Evolutionary conservation across 2,888 invertebrate species (phyloP), one percentile per base, ranked within the genome.

Genomic region (Andrena marginata): DNA sequence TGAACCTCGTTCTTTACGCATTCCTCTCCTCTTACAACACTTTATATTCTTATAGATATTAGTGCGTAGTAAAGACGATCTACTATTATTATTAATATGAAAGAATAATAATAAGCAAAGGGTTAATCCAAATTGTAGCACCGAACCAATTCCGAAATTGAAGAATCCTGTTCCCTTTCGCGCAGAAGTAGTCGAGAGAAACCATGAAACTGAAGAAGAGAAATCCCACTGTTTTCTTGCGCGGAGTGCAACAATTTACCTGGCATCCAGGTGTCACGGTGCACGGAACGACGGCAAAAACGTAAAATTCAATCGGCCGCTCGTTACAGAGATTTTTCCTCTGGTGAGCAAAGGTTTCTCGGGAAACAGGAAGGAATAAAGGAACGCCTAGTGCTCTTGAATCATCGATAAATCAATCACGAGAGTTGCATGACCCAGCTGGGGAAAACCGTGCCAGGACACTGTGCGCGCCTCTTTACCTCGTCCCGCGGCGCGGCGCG

Each of bases 151-250:
- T 42, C 13, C 42, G 16, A 31, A 56, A 56, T 56, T 13, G 1
- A 31, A 23, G 33, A 23, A 3, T 16, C 6, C 13, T 33, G 13
- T 7, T 16, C 20, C 20, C 54, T 29, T 29, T 35, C 33, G 68
- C 23, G 31, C 51, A 68, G 16, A 35, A 68, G 10, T 31, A 29
- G 70, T 68, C 69, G 60, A 69, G 62, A 79, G 79, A 56, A 64
- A 70, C 48, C 26, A 70, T 64, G 77, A 79, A 79, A 77, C 63
- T 69, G 68, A 69, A 77, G 63, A 79, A 69, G 78, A 77, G 69
- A 77, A 69, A 79, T 77, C 33, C 68, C 20, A 20, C 26, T n/a
- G 56, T 79, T 79, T 79, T 77, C 77, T 79, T 77, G 79, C 79
- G 54, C 56, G 62, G 56, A 69, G 63, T 69, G 42, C 42, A 56